phyloP scores from a whole-genome alignment of 2,888 invertebrate species.

The Xylota sylvarum region DNA sequence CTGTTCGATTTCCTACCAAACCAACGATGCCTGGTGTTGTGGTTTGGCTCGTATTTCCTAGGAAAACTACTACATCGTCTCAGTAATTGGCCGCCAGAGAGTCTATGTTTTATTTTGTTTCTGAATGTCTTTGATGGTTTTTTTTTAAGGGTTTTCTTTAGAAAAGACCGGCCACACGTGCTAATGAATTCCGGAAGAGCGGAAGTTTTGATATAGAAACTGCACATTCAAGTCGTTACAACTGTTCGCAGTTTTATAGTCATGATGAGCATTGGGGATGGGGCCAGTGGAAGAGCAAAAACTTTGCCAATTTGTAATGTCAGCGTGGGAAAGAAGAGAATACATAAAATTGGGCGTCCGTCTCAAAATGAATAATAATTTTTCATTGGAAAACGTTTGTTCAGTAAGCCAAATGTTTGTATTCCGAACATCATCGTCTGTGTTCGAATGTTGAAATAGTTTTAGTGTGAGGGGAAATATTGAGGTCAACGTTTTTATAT shows the following conservation, averaged over 20 bases:
- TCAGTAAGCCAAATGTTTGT: slow-evolving; percentile 1
- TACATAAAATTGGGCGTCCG: background rate
- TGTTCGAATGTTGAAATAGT: slow-evolving; percentile 7
- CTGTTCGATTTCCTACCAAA: slow-evolving; percentile 11
- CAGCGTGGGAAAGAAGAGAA: background rate
- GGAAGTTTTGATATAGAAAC: background rate
- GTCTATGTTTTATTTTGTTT: slow-evolving; percentile 22
- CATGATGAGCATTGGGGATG: too few relatives aligned
- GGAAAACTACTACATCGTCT: slow-evolving; percentile 14
- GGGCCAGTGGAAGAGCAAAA: background rate
- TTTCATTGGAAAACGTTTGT: slow-evolving; percentile 19
- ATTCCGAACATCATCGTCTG: slow-evolving; percentile 12
- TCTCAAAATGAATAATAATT: background rate
- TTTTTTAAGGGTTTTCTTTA: background rate
- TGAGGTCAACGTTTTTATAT: slow-evolving; percentile 25
- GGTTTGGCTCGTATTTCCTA: slow-evolving; percentile 18
- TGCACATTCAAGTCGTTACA: background rate
- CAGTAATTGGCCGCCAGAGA: slow-evolving; percentile 16
- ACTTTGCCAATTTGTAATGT: background rate
- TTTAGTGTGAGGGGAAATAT: slow-evolving; percentile 13
- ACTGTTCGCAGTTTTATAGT: background rate
- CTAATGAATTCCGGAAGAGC: background rate
- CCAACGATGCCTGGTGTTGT: background rate
- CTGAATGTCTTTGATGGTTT: slow-evolving; percentile 24
- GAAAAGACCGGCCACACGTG: background rate